Evolutionary conservation across 30 jellyfish, hydroid and myxozoan species (phyloP), one percentile per base, ranked within the genome.

Genomic region (Hydractinia symbiolongicarpus): DNA sequence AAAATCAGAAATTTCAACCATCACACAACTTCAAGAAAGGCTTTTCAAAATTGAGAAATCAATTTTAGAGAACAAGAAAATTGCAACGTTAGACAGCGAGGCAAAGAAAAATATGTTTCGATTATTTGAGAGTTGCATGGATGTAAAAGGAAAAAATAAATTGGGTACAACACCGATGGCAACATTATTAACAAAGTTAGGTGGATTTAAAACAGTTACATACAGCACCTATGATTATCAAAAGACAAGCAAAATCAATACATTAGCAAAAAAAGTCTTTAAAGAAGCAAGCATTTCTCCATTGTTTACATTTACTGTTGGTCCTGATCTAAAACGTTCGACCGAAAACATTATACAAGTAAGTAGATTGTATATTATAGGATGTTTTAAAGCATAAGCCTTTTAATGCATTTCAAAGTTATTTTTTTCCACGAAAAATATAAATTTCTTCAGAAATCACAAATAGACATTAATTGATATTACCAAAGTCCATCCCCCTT

Each of bases 271-370:
- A 30, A 30, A 30, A 30, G 44, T 30, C 44, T 30, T 30, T 30
- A 30, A 30, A 30, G 44, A 30, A 30, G 44, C 44, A 30, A 30
- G 44, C 44, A 30, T 30, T 30, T 30, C 44, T 30, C 44, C 44
- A 30, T 30, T 30, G 44, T 30, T 30, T 30, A 30, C 44, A 30
- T 30, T 30, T 2, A 30, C 44, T 30, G 44, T 30, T 61, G 61
- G 58, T 15, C 64, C 52, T 44, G 86, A 78, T 61, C 84, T 56
- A 56, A 17, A 78, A 78, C 52, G 55, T 61, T 78, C 86, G 44
- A 30, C 44, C 44, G 2, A 30, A 0, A 30, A 30, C 44, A 30
- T 30, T 30, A 30, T 30, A 30, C 44, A 30, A 30, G 44, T 30
- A 2, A 30, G 44, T 30, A 30, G 44, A 2, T 30, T 30, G 44